Percentiles rank a stretch among this genome's conserved stretches.
These are phyloP conservation scores for Orientallactaga bullata DNA, from an alignment of 2,113 vertebrate species.

Conservation along the genomic window DNA sequence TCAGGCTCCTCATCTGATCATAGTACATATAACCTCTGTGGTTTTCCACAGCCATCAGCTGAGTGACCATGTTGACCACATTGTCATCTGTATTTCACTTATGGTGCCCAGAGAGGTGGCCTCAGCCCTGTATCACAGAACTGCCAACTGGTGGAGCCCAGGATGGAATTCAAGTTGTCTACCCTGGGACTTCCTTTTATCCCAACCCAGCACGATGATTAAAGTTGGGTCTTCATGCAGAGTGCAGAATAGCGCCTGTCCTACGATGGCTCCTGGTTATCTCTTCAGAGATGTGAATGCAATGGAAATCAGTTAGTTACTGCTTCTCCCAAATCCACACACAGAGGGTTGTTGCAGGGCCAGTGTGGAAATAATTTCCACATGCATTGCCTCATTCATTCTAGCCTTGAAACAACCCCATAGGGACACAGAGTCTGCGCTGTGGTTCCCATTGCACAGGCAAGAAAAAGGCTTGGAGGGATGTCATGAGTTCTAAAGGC, in stretches of 20 bases:
- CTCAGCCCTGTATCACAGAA: neutral
- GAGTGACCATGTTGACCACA: too few species aligned
- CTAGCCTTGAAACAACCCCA: neutral
- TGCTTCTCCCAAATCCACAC: slow-evolving; percentile 16
- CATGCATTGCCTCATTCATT: neutral
- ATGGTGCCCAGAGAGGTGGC: neutral
- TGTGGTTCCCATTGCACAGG: neutral
- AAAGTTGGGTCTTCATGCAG: neutral
- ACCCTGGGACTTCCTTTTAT: neutral
- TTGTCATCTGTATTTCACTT: too few species aligned
- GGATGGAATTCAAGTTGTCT: neutral
- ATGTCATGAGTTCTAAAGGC: neutral
- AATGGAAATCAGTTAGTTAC: neutral
- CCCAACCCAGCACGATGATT: neutral
- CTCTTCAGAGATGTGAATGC: neutral
- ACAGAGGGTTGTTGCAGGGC: neutral
- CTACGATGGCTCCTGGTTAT: neutral
- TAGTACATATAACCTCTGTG: too few species aligned
- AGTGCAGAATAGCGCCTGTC: neutral
- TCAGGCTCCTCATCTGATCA: too few species aligned
- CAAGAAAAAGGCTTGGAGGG: neutral
- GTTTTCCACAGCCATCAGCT: too few species aligned
- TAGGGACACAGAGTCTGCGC: neutral
- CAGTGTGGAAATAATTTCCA: neutral
- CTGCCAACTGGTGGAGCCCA: neutral